A percentile compares a stretch with the other conserved stretches of the same genome.
These are phyloP conservation scores for Danio tinwini DNA, from an alignment of 2,797 vertebrate genomes.

Conservation along the genomic window DNA sequence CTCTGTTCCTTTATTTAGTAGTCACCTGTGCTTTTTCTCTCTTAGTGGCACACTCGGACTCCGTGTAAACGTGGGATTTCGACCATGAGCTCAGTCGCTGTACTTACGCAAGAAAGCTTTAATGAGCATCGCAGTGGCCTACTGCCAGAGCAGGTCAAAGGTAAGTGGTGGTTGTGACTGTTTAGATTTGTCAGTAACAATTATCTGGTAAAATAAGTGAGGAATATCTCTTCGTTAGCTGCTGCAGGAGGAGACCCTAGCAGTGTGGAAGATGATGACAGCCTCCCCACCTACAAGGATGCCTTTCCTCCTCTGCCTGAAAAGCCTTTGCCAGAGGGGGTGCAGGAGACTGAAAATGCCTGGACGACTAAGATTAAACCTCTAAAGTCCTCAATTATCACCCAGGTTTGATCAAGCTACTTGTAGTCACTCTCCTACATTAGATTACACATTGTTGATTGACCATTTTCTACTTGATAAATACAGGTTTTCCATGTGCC, in stretches of 20 bases:
- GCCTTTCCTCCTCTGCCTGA: slow-evolving; percentile 99
- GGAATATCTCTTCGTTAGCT: slow-evolving; percentile 55
- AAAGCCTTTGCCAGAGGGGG: slow-evolving; percentile 89
- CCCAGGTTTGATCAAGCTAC: slow-evolving; percentile 84
- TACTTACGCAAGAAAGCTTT: slow-evolving; percentile 99
- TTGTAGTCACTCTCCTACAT: not conserved
- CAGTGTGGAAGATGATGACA: slow-evolving; percentile 91
- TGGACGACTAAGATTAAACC: slow-evolving; percentile 95
- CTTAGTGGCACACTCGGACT: slow-evolving; percentile 95
- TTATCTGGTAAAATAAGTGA: slow-evolving; percentile 57
- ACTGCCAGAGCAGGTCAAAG: slow-evolving; percentile 89
- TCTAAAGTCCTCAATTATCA: slow-evolving; percentile 98
- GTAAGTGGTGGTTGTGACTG: slow-evolving; percentile 62
- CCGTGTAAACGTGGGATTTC: slow-evolving; percentile 91
- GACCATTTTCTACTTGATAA: not conserved
- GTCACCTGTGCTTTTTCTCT: slow-evolving; percentile 13
- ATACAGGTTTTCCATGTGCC: slow-evolving; percentile 97
- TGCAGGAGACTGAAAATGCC: slow-evolving; percentile 89
- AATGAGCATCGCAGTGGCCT: slow-evolving; percentile 98
- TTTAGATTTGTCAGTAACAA: not conserved
- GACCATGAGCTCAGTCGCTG: slow-evolving; percentile 99
- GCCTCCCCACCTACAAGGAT: slow-evolving; percentile 98
- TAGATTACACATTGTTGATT: not conserved
- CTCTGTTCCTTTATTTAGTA: not conserved
- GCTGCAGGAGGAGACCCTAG: slow-evolving; percentile 80